A percentile compares a stretch with the other conserved stretches of the same genome.
phyloP scores from a whole-genome alignment of 2,888 invertebrate genomes.

The Dryadula phaetusa region DNA sequence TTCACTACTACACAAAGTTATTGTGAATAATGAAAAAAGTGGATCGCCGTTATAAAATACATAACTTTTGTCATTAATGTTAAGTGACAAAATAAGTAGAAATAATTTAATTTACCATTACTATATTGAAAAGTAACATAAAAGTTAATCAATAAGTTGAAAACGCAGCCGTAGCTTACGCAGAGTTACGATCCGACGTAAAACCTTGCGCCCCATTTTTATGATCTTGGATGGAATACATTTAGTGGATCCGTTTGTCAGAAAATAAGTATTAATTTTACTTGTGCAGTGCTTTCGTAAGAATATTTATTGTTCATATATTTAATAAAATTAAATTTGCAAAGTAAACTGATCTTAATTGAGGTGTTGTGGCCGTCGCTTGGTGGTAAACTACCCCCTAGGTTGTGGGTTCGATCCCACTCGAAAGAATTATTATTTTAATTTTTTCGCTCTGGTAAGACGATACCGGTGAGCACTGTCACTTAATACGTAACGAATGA shows the following conservation, averaged over 20 bases:
- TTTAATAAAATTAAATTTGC: neutral
- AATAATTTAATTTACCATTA: neutral
- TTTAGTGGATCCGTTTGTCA: constrained; percentile 75
- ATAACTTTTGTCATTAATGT: no score
- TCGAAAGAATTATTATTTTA: no score
- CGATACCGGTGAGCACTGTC: no score
- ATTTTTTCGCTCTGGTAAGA: no score
- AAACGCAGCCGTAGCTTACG: constrained; percentile 30
- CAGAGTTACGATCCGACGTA: constrained; percentile 32
- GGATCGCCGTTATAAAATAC: no score
- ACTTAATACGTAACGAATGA: no score
- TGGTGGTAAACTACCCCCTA: no score
- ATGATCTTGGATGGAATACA: constrained; percentile 74
- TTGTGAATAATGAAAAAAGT: no score
- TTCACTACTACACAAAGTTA: no score
- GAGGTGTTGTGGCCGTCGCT: no score
- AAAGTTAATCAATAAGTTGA: constrained; percentile 25
- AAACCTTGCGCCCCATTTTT: constrained; percentile 65
- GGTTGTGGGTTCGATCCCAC: no score
- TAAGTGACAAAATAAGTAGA: neutral
- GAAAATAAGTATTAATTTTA: constrained; percentile 72
- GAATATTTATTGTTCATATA: neutral
- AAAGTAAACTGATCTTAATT: no score
- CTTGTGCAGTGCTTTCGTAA: constrained; percentile 48
- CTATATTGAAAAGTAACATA: neutral